These are phyloP conservation scores for Drosophila ambigua DNA, from an alignment of 1,140 invertebrate species.

Conservation along the genomic window DNA sequence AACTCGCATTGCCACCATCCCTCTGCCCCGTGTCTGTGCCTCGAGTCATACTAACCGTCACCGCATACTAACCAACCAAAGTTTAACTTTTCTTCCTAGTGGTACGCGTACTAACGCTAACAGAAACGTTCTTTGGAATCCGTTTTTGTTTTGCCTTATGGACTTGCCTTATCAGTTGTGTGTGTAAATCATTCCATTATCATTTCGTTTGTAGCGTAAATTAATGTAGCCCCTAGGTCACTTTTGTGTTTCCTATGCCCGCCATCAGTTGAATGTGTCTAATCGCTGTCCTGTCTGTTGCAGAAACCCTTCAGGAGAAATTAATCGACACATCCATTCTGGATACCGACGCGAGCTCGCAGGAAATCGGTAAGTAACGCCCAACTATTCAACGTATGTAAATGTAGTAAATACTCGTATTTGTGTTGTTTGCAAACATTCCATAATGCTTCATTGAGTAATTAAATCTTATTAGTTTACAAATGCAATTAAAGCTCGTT, in stretches of 20 bases:
- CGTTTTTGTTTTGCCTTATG: conserved; percentile 56
- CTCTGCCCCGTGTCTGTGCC: conserved; percentile 30
- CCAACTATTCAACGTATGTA: not conserved
- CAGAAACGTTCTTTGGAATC: conserved; percentile 65
- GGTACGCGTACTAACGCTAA: conserved; percentile 55
- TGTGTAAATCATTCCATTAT: conserved; percentile 54
- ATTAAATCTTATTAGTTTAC: conserved; percentile 50
- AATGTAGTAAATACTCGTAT: conserved; percentile 5
- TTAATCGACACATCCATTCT: conserved; percentile 53
- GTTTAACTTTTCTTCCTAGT: conserved; percentile 50
- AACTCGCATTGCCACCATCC: conserved; percentile 51
- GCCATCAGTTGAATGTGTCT: conserved; percentile 12
- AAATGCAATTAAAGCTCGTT: conserved; percentile 79
- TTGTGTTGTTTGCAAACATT: conserved; percentile 38
- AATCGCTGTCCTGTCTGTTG: conserved; percentile 41
- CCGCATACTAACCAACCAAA: conserved; percentile 38
- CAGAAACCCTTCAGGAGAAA: conserved; percentile 70
- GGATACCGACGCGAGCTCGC: conserved; percentile 39
- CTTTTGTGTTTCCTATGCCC: conserved; percentile 48
- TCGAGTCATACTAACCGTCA: conserved; percentile 64
- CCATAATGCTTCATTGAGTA: conserved; percentile 52
- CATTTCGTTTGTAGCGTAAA: conserved; percentile 68
- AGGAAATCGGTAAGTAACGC: conserved; percentile 52
- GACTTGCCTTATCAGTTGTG: conserved; percentile 13
- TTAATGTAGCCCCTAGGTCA: conserved; percentile 64